A percentile compares a stretch with the other conserved stretches of the same genome.
Evolutionary conservation across 2,113 vertebrate species (phyloP).

Genomic region (Mastomys coucha): DNA sequence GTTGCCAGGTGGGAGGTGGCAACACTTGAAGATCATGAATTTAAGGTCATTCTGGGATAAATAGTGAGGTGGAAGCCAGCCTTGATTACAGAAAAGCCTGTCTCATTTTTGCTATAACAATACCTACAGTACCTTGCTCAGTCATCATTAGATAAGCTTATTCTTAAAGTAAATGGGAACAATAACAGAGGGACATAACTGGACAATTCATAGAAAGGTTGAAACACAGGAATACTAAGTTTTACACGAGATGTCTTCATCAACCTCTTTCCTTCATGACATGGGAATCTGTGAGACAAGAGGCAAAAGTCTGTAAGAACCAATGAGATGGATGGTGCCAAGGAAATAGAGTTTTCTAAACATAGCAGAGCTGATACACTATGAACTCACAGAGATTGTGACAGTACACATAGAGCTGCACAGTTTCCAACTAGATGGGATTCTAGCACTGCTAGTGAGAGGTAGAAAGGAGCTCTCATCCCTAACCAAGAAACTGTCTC

Average conservation of each 20-base stretch:
- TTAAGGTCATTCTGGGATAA: background rate
- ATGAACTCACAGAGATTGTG: background rate
- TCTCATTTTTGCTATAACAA: background rate
- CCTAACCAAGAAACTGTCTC: background rate
- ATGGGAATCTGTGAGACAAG: background rate
- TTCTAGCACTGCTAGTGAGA: background rate
- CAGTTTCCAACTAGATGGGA: background rate
- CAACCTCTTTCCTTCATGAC: background rate
- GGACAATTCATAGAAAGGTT: no score
- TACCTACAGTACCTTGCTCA: background rate
- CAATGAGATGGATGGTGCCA: background rate
- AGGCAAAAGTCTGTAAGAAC: background rate
- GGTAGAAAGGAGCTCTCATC: background rate
- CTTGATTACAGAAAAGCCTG: background rate
- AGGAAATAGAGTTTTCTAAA: background rate
- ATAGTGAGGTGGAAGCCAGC: background rate
- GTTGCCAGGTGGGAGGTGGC: background rate
- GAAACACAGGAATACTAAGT: background rate
- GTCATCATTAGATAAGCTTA: background rate
- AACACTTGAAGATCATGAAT: background rate
- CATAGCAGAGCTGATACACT: background rate
- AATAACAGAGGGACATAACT: background rate
- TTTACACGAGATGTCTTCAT: background rate
- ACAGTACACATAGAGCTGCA: background rate
- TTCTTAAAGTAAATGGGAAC: background rate